Evolutionary conservation across 2,888 invertebrate species (phyloP), one percentile per base, ranked within the genome.

Genomic region (Apodemia mormo): DNA sequence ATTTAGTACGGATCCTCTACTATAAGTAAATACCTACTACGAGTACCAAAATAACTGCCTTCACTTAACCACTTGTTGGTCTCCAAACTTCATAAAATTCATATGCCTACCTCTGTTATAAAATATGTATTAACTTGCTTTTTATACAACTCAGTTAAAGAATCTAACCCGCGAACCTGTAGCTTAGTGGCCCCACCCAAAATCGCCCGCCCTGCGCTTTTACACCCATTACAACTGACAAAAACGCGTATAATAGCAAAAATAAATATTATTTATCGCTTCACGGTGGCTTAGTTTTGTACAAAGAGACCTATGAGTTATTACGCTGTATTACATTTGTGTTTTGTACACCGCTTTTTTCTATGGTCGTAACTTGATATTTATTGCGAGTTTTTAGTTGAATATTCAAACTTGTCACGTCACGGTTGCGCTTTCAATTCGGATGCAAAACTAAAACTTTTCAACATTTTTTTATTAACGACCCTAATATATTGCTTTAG

Each of bases 211-310:
- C 83, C 82, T 79, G 79, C 83, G 82, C 86, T 85, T 85, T 79
- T 85, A 86, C 89, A 87, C 85, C 90, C 90, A 90, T 91, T 89
- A 90, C 90, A 83, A 87, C 89, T 88, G 89, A 92, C 92, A 92
- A 91, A 91, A 92, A 89, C 89, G 86, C 87, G 91, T 91, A 92
- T 92, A 93, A 93, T 92, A 92, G 91, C 90, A 89, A 90, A 92
- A 92, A 93, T 93, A 92, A 93, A 93, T 90, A 92, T 89, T 91
- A 93, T 93, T 92, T 93, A 92, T 92, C 85, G 91, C 89, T 91
- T 93, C 92, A 93, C 92, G 92, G 87, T 90, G 93, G 89, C 92
- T 93, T 92, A 92, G 89, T 87, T 87, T 82, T 84, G 84, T 89
- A 92, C 91, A 93, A 92, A 92, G 91, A 88, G 89, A 86, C 87